A percentile compares a stretch with the other conserved stretches of the same genome.
These are phyloP conservation scores for Pleuronectes platessa DNA, from an alignment of 2,113 vertebrate species.

Conservation along the genomic window DNA sequence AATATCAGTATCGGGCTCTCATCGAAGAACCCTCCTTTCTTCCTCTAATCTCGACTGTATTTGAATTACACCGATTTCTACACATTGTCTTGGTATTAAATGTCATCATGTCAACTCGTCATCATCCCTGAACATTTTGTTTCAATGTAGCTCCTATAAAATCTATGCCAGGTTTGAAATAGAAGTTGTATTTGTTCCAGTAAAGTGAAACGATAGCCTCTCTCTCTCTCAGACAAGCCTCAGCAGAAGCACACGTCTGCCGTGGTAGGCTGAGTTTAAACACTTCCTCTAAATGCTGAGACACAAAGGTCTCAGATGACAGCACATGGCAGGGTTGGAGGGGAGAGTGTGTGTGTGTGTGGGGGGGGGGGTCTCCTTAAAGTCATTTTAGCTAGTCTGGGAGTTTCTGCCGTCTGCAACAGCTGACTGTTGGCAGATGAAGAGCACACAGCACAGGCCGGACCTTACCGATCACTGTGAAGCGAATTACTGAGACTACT, in stretches of 20 bases:
- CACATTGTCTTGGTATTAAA: slow-evolving; percentile 20
- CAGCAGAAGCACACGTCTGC: slow-evolving; percentile 13
- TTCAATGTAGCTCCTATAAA: not conserved
- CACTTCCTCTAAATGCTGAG: slow-evolving; percentile 59
- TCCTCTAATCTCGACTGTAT: not conserved
- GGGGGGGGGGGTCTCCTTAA: not conserved
- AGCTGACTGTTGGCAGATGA: slow-evolving; percentile 45
- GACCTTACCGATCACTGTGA: slow-evolving; percentile 16
- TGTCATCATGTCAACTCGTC: slow-evolving; percentile 13
- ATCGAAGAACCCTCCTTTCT: no score
- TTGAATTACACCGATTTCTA: slow-evolving; percentile 12
- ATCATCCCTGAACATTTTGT: slow-evolving; percentile 20
- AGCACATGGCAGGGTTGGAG: slow-evolving; percentile 40
- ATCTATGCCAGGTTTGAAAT: slow-evolving; percentile 36
- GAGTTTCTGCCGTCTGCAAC: slow-evolving; percentile 41
- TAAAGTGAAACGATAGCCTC: slow-evolving; percentile 37
- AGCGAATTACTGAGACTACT: not conserved
- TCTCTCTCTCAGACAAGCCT: slow-evolving; percentile 34
- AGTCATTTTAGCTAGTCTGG: not conserved
- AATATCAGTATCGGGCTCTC: no score
- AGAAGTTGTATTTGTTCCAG: slow-evolving; percentile 39
- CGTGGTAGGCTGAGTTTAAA: slow-evolving; percentile 38
- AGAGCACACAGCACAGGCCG: not conserved
- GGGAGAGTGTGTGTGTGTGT: not conserved
- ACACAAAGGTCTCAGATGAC: slow-evolving; percentile 61